Evolutionary conservation across 2,888 invertebrate genomes (phyloP).

Genomic region (Sympetrum striolatum): DNA sequence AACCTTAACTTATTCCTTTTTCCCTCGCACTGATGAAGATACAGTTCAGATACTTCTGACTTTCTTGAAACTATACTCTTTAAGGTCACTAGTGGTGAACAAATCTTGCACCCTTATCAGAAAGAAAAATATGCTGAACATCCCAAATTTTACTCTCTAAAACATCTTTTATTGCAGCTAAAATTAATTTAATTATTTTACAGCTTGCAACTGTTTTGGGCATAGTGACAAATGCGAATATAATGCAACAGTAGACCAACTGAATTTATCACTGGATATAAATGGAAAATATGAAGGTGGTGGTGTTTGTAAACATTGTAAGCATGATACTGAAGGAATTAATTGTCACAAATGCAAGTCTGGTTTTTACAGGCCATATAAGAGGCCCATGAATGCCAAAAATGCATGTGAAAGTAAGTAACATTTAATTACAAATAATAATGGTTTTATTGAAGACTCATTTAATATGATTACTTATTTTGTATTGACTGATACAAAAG

Average conservation of each 20-base stretch:
- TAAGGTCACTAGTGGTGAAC: no score
- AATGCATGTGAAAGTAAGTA: constrained; percentile 91
- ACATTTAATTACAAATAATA: constrained; percentile 24
- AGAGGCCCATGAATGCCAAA: constrained; percentile 80
- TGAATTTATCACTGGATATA: constrained; percentile 84
- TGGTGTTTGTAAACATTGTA: constrained; percentile 93
- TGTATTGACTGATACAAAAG: no score
- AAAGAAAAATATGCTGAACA: not conserved
- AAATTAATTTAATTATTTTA: no score
- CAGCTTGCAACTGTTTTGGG: constrained; percentile 96
- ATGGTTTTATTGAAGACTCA: no score
- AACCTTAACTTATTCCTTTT: no score
- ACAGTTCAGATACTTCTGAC: no score
- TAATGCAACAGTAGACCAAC: constrained; percentile 79
- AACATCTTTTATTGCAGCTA: not conserved
- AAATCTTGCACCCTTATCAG: no score
- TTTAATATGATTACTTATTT: no score
- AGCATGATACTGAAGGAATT: constrained; percentile 92
- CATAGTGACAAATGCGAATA: constrained; percentile 89
- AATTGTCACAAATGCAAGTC: constrained; percentile 93
- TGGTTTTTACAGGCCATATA: constrained; percentile 82
- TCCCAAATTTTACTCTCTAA: not conserved
- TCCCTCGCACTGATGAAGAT: no score
- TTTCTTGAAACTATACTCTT: no score
- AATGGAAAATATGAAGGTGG: constrained; percentile 93